Evolutionary conservation across 1,140 invertebrate genomes (phyloP).

Genomic region (Paraescarpia echinospica): DNA sequence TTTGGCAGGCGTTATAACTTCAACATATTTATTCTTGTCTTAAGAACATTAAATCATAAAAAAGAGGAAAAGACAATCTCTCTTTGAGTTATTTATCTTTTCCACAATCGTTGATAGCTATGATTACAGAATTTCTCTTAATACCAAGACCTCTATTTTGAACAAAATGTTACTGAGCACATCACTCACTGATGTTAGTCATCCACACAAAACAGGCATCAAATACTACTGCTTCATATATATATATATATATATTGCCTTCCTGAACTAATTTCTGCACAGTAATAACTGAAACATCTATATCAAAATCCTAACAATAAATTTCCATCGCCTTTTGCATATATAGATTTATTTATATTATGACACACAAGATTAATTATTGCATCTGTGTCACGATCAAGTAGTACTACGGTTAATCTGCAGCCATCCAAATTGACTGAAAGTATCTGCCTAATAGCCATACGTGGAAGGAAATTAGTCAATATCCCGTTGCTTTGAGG

Average conservation of each 20-base stretch:
- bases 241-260: neutral
- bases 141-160: neutral
- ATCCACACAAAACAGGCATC: neutral
- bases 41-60: no score
- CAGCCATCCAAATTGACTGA: neutral
- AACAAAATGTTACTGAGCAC: neutral
- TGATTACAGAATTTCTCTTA: neutral
- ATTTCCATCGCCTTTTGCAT: no score
- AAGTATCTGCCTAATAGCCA: neutral
- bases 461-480: neutral
- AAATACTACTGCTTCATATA: neutral
- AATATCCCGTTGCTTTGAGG: neutral
- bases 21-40: no score
- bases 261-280: neutral
- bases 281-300: neutral
- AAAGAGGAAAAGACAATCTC: no score
- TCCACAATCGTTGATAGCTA: neutral
- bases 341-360: neutral
- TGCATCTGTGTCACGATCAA: neutral
- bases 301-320: neutral
- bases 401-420: neutral
- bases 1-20: no score
- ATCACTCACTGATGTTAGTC: neutral
- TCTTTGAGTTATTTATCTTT: neutral
- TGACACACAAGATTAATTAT: neutral